Percentiles rank a stretch among this genome's conserved stretches.
These are phyloP conservation scores for Ceyx melanurus DNA, from an alignment of 2,113 vertebrate species.

Conservation along the genomic window DNA sequence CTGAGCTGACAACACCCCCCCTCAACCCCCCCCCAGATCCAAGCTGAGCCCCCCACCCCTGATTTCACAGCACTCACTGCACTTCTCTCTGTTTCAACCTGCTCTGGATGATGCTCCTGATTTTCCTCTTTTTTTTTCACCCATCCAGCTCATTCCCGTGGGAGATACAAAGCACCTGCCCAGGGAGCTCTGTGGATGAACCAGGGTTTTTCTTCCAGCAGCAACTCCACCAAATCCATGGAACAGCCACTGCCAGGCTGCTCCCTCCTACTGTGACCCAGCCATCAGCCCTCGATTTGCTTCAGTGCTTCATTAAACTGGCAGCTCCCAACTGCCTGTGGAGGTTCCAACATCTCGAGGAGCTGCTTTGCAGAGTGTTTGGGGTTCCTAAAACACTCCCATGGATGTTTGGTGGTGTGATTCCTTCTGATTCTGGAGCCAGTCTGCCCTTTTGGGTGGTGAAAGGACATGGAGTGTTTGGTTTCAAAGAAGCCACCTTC, in stretches of 20 bases:
- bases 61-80: fast-evolving
- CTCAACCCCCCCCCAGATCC: background rate
- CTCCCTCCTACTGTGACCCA: background rate
- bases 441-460: background rate
- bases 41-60: background rate
- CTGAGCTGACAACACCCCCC: background rate
- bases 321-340: background rate
- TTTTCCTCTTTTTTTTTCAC: background rate
- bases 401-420: fast-evolving
- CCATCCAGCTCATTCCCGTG: background rate
- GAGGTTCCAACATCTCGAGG: background rate
- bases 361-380: background rate
- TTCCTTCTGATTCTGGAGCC: background rate
- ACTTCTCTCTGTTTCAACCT: background rate
- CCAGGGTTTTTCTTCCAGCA: background rate
- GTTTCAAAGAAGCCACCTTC: background rate
- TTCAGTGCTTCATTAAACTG: background rate
- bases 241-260: background rate
- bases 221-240: background rate
- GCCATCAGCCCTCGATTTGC: background rate
- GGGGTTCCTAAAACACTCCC: background rate
- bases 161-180: background rate
- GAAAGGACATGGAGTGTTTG: background rate
- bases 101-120: fast-evolving
- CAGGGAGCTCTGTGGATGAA: fast-evolving